These are phyloP conservation scores for Paelopatides confundens DNA, from an alignment of 53 echinoderm and acorn worm genomes.

Conservation along the genomic window DNA sequence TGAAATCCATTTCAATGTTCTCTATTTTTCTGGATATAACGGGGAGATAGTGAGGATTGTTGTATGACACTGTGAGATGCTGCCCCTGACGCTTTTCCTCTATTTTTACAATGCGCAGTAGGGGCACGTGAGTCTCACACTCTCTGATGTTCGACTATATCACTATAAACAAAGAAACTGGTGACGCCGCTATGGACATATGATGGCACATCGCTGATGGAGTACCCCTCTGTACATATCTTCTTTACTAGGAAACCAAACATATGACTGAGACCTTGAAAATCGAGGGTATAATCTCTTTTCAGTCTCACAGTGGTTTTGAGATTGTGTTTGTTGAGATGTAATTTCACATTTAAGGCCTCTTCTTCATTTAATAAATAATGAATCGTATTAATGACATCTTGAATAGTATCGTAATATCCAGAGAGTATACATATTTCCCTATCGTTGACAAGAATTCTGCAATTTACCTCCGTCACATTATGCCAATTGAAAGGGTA, in stretches of 20 bases:
- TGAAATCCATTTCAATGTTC: constrained; percentile 76
- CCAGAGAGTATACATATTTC: constrained; percentile 14
- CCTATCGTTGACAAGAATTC: neutral
- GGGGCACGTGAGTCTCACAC: constrained; percentile 67
- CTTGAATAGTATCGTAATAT: constrained; percentile 4
- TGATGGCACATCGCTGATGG: neutral
- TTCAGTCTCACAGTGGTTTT: neutral
- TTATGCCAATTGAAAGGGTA: constrained; percentile 48
- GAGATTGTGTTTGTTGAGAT: neutral
- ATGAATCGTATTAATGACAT: constrained; percentile 9
- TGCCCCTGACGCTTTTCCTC: constrained; percentile 9
- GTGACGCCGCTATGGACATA: constrained; percentile 59
- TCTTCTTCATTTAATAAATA: neutral
- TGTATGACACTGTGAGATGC: constrained; percentile 51
- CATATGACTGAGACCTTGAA: neutral
- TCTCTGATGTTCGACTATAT: constrained; percentile 62
- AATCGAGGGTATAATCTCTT: neutral
- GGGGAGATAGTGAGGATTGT: constrained; percentile 64
- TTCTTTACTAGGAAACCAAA: constrained; percentile 17
- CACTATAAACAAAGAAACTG: constrained; percentile 68
- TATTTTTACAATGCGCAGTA: constrained; percentile 55
- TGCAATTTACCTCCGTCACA: neutral
- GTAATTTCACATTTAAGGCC: neutral
- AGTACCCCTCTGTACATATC: constrained; percentile 15
- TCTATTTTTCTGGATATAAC: constrained; percentile 60